These are phyloP conservation scores for Esox masquinongy DNA, from an alignment of 2,797 vertebrate genomes.

Conservation along the genomic window DNA sequence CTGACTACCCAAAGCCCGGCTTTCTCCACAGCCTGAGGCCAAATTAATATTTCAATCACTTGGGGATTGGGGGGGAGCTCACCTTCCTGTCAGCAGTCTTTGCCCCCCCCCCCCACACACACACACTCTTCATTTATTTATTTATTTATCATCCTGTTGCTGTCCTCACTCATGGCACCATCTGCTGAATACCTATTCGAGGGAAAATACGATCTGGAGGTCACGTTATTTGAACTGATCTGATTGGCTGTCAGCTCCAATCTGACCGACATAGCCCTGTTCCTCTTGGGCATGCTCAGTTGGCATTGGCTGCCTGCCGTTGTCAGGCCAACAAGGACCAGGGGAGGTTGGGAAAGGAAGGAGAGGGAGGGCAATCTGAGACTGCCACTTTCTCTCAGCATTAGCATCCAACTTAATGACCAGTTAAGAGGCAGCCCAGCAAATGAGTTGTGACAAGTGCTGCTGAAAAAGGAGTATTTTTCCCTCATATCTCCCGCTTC, in stretches of 20 bases:
- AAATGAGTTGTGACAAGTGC: conserved; percentile 98
- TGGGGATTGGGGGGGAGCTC: conserved; percentile 76
- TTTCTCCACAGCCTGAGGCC: conserved; percentile 84
- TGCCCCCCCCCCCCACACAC: conserved; percentile 44
- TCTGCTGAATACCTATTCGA: conserved; percentile 77
- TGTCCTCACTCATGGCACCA: conserved; percentile 45
- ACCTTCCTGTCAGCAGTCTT: conserved; percentile 83
- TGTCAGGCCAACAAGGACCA: conserved; percentile 83
- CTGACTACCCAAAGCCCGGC: conserved; percentile 78
- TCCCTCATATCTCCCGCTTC: conserved; percentile 86
- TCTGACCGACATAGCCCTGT: conserved; percentile 79
- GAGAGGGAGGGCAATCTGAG: conserved; percentile 83
- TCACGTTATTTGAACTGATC: conserved; percentile 79
- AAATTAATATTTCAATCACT: conserved; percentile 97
- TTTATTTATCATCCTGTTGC: conserved; percentile 56
- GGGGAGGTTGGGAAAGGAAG: conserved; percentile 72
- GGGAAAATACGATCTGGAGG: conserved; percentile 72
- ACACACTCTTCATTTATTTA: conserved; percentile 19
- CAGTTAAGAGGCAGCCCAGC: conserved; percentile 90
- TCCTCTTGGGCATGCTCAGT: conserved; percentile 85
- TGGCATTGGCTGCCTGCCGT: conserved; percentile 72
- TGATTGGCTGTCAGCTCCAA: conserved; percentile 90
- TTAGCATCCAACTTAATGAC: conserved; percentile 98
- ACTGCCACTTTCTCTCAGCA: conserved; percentile 98
- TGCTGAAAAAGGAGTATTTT: conserved; percentile 88